Conservation (phyloP, 2,888 invertebrate species). For the Amiota mariae region DNA sequence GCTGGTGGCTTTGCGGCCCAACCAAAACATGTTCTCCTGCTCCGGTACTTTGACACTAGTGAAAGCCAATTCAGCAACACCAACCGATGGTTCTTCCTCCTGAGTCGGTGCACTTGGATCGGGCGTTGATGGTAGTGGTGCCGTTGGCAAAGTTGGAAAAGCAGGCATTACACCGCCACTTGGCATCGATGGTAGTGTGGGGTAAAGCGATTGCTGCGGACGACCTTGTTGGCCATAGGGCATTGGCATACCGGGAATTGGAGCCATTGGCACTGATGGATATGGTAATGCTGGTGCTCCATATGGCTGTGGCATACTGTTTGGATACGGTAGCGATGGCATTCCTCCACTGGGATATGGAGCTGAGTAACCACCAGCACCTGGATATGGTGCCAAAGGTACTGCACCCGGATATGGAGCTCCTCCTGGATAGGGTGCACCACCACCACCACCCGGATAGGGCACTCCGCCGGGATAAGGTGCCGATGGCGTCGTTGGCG, state of each 20-base stretch:
- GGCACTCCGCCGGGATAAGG: constrained; percentile 46
- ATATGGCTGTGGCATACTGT: constrained; percentile 42
- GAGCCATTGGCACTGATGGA: constrained; percentile 55
- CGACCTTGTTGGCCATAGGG: constrained; percentile 57
- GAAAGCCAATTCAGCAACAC: constrained; percentile 67
- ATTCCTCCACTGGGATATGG: constrained; percentile 51
- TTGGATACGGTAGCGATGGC: constrained; percentile 40
- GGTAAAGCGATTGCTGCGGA: constrained; percentile 40
- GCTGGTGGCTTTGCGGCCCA: constrained; percentile 71
- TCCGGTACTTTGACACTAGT: constrained; percentile 70
- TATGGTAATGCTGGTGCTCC: constrained; percentile 58
- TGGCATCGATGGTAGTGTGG: constrained; percentile 51
- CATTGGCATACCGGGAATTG: constrained; percentile 60
- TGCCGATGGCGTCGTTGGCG: constrained; percentile 39
- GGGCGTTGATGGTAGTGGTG: constrained; percentile 51
- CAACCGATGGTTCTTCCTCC: constrained; percentile 65
- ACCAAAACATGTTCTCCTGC: constrained; percentile 71
- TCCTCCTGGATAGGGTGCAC: constrained; percentile 44
- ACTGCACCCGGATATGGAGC: constrained; percentile 43
- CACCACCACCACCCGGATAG: constrained; percentile 50
- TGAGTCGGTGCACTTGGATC: constrained; percentile 55
- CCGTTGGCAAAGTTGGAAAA: constrained; percentile 45
- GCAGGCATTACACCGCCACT: constrained; percentile 36
- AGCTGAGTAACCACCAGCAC: constrained; percentile 36
- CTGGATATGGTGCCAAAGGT: constrained; percentile 49